Conservation (phyloP, 1,140 invertebrate genomes). For the Pararge aegeria region DNA sequence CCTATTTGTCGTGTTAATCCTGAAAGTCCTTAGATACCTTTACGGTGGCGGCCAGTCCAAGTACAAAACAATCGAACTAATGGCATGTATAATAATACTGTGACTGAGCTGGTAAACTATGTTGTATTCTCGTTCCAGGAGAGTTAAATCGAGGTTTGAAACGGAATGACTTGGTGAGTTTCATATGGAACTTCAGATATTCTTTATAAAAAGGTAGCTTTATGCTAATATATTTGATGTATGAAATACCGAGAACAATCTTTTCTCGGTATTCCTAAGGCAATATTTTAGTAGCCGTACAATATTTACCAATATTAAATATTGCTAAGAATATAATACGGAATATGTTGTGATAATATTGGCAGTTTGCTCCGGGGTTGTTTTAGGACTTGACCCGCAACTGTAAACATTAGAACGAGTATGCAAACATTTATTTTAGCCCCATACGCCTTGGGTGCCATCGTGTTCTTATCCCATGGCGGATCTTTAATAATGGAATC, state of each 20-base stretch:
- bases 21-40: too few species aligned
- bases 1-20: too few species aligned
- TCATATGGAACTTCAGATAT: too few species aligned
- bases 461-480: neutral
- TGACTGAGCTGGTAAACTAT: too few species aligned
- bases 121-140: too few species aligned
- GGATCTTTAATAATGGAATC: neutral
- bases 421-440: constrained; percentile 19
- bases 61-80: too few species aligned
- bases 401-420: constrained; percentile 2
- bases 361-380: constrained; percentile 9
- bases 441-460: neutral
- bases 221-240: neutral
- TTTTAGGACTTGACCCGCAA: constrained; percentile 12
- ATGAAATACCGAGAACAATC: neutral
- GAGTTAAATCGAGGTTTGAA: too few species aligned
- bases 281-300: neutral
- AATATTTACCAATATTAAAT: constrained; percentile 6
- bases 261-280: neutral
- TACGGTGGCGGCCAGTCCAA: too few species aligned
- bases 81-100: too few species aligned
- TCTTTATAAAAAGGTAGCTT: too few species aligned
- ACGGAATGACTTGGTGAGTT: too few species aligned
- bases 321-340: constrained; percentile 7
- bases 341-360: constrained; percentile 14